A percentile compares a stretch with the other conserved stretches of the same genome.
Evolutionary conservation across 2,113 vertebrate species (phyloP).

Genomic region (Gorsachius goisagi): DNA sequence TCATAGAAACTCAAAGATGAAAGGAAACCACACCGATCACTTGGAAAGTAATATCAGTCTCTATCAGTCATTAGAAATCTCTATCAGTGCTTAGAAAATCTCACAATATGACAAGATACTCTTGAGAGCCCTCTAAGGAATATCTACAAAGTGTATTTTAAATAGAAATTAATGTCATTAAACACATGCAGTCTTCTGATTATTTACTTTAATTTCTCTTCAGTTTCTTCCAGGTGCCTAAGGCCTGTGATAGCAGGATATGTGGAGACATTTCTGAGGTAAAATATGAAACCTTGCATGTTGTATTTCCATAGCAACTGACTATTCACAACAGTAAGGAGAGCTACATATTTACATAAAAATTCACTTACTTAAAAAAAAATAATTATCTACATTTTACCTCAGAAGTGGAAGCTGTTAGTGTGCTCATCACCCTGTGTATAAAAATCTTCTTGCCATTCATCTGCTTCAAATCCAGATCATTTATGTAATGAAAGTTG

Average conservation of each 20-base stretch:
- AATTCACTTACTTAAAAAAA: neutral
- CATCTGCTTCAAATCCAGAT: neutral
- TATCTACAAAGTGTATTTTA: constrained; percentile 7
- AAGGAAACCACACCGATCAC: constrained; percentile 36
- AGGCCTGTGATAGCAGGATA: neutral
- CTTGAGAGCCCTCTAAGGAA: neutral
- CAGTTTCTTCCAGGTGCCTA: neutral
- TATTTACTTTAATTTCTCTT: constrained; percentile 28
- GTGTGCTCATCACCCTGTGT: neutral
- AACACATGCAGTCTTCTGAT: neutral
- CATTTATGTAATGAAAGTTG: neutral
- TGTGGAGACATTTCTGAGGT: neutral
- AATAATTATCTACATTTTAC: neutral
- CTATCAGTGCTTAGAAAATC: constrained; percentile 34
- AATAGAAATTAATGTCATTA: constrained; percentile 11
- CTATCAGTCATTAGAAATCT: constrained; percentile 18
- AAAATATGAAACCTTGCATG: neutral
- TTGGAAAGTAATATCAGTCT: constrained; percentile 38
- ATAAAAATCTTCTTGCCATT: neutral
- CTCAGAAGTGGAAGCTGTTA: neutral
- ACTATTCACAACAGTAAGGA: neutral
- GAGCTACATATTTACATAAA: neutral
- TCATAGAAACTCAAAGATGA: constrained; percentile 63
- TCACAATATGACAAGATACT: neutral
- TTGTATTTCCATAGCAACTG: neutral